A percentile compares a stretch with the other conserved stretches of the same genome.
Conservation (phyloP, 2,888 invertebrate genomes). For the Dysmachus trigonus region DNA sequence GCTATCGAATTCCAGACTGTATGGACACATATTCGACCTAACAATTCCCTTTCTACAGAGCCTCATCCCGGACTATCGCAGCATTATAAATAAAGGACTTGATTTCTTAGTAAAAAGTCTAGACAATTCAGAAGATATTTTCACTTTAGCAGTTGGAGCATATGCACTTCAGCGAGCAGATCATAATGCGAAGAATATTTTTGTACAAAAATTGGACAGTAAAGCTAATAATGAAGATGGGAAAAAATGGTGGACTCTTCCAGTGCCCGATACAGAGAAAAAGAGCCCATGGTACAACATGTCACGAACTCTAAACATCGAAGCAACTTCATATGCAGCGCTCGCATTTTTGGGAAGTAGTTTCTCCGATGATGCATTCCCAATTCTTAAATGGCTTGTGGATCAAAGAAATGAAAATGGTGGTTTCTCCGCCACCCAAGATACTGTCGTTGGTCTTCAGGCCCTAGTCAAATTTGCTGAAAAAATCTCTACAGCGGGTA, state of each 20-base stretch:
- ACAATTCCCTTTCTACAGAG: slow-evolving; percentile 56
- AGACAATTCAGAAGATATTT: slow-evolving; percentile 72
- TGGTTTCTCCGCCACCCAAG: slow-evolving; percentile 80
- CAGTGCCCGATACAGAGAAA: slow-evolving; percentile 66
- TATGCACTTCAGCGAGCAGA: slow-evolving; percentile 82
- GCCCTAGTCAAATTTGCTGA: slow-evolving; percentile 69
- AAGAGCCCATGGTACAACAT: slow-evolving; percentile 74
- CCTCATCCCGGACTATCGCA: slow-evolving; percentile 65
- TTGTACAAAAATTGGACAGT: slow-evolving; percentile 70
- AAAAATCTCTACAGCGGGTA: slow-evolving; percentile 66
- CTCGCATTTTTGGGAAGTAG: slow-evolving; percentile 72
- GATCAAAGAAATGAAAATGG: slow-evolving; percentile 74
- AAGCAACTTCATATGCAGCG: slow-evolving; percentile 89
- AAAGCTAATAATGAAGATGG: slow-evolving; percentile 69
- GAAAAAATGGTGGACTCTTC: slow-evolving; percentile 85
- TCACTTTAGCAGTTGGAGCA: slow-evolving; percentile 80
- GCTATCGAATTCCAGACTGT: no score
- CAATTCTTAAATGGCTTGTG: slow-evolving; percentile 77
- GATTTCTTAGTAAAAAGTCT: slow-evolving; percentile 78
- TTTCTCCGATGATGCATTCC: slow-evolving; percentile 62
- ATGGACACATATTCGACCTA: slow-evolving; percentile 70
- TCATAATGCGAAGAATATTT: slow-evolving; percentile 74
- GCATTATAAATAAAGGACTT: slow-evolving; percentile 78
- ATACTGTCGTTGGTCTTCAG: slow-evolving; percentile 78
- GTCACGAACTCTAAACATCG: slow-evolving; percentile 76